Evolutionary conservation across 2,797 vertebrate genomes (phyloP).

Genomic region (Arnoldichthys spilopterus): DNA sequence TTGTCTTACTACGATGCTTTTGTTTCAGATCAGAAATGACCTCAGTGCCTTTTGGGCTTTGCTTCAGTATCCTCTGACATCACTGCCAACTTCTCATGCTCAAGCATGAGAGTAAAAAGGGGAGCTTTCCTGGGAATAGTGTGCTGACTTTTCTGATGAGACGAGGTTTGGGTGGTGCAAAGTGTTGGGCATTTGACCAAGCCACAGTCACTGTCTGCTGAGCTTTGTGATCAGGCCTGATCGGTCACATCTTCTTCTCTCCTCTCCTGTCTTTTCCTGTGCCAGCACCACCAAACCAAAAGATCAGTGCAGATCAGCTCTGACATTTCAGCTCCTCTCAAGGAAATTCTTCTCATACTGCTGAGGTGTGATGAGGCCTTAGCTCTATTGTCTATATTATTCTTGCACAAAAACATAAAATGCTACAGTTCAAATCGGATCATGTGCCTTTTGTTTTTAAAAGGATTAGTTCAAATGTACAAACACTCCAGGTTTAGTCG

Average conservation of each 20-base stretch:
- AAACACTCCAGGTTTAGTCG: constrained; percentile 31
- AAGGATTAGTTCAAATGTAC: background rate
- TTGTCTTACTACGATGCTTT: constrained; percentile 30
- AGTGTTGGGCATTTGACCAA: constrained; percentile 7
- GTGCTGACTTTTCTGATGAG: constrained; percentile 21
- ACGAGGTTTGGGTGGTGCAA: constrained; percentile 40
- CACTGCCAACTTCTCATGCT: constrained; percentile 21
- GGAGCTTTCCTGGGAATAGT: constrained; percentile 25
- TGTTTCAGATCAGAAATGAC: constrained; percentile 28
- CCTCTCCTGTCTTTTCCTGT: constrained; percentile 54
- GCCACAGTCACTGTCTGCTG: constrained; percentile 29
- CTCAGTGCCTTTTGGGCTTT: constrained; percentile 23
- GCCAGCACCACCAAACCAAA: constrained; percentile 52
- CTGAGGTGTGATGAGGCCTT: constrained; percentile 13
- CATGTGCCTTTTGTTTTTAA: background rate
- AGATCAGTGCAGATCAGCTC: constrained; percentile 44
- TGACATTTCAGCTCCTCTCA: constrained; percentile 54
- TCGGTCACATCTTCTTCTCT: constrained; percentile 34
- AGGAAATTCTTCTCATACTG: constrained; percentile 31
- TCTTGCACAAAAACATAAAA: constrained; percentile 5
- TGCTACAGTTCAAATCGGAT: background rate
- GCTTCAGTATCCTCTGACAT: constrained; percentile 17
- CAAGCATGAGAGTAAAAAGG: background rate
- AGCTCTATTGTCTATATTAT: background rate
- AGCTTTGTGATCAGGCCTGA: constrained; percentile 38